Conservation (phyloP, 2,113 vertebrate genomes). For the Aldabrachelys gigantea region DNA sequence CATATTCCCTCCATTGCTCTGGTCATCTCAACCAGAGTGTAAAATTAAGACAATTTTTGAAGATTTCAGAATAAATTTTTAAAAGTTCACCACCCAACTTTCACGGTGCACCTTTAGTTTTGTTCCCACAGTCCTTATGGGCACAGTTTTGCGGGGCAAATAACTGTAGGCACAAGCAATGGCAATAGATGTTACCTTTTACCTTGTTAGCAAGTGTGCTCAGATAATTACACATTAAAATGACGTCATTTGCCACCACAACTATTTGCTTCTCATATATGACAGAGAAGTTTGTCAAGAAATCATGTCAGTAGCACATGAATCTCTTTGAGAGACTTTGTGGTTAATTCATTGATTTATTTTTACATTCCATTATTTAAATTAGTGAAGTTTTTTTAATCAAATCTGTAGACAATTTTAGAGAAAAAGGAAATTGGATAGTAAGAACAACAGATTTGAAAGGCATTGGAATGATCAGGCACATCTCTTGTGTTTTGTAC, state of each 20-base stretch:
- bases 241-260: not conserved
- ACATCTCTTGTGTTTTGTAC: not conserved
- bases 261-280: not conserved
- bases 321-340: not conserved
- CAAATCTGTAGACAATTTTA: not conserved
- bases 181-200: not conserved
- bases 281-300: not conserved
- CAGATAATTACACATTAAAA: not conserved
- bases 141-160: not conserved
- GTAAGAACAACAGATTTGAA: not conserved
- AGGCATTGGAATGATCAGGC: not conserved
- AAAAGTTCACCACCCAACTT: not conserved
- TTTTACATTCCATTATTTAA: not conserved
- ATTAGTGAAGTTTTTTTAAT: not conserved
- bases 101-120: not conserved
- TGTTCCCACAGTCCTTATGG: not conserved
- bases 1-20: constrained; percentile 7
- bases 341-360: not conserved
- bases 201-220: not conserved
- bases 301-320: not conserved
- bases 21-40: not conserved
- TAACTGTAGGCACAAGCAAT: not conserved
- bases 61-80: not conserved
- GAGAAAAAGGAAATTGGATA: not conserved
- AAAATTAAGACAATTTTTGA: not conserved